Base-by-base conservation (phyloP, 2,888 invertebrate species). In the Caenorhabditis sp. region DNA sequence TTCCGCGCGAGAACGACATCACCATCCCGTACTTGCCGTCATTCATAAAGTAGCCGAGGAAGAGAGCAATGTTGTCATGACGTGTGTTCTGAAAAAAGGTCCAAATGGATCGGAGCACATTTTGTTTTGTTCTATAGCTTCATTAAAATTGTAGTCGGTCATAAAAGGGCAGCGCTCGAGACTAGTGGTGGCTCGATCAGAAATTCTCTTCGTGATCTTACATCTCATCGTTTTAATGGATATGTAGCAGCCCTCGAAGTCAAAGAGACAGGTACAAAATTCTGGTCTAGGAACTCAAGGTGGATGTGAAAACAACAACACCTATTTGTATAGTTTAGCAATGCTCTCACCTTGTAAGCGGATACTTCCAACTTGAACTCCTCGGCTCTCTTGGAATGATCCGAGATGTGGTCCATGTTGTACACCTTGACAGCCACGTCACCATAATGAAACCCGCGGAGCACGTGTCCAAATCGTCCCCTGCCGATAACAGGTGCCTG, bases 1-100 rank as follows among this genome's bases (percentile, higher is more conserved):
- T 77, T 5, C 90, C 98, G 93, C 97, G 97, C 93, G 97, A 97
- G 93, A 97, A 95, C 91, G 97, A 96, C 91, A 86, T 98, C 51
- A 99, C 97, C 92, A 99, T 98, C 51, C 98, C 98, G 90, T 98
- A 94, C 88, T 95, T 95, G 31, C 97, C 97, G 83, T 98, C 97
- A 96, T 26, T 69, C 70, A 98, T 97, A 93, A 98, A 99, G 86
- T 98, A 98, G 85, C 99, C 99, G 96, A 98, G 97, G 94, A 99
- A 99, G 68, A 99, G 94, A 66, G 98, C 97, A 87, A 99, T 94
- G 94, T 99, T 99, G 93, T 99, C 98, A 93, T 99, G 99, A 0
- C 99, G 95, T 8, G 98, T 98, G 94, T 98, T 98, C 81, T 97
- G 95, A 93, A 98, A 96, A 90, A n/a, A 44, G 22, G 4, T 24